Evolutionary conservation across 1,140 invertebrate genomes (phyloP).

Genomic region (Nasonia vitripennis): DNA sequence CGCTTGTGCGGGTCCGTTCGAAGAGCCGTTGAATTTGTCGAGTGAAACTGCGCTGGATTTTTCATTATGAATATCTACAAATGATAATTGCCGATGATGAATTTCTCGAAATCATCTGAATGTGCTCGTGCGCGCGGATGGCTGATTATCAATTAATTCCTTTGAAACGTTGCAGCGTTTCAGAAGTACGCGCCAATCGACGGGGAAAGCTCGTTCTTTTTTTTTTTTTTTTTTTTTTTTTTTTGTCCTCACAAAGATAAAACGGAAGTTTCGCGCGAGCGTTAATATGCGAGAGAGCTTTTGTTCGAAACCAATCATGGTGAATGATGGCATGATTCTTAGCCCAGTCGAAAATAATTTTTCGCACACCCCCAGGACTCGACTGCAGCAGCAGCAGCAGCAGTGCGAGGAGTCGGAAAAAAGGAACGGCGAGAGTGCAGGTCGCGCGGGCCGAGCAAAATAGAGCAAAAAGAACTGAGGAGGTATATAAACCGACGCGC

Average conservation of each 20-base stretch:
- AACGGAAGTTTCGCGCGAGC: too few relatives aligned
- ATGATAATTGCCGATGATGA: background rate
- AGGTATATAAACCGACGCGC: constrained; percentile 27
- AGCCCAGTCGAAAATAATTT: constrained; percentile 15
- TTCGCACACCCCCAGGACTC: background rate
- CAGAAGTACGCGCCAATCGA: background rate
- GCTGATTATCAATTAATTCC: background rate
- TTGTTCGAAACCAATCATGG: too few relatives aligned
- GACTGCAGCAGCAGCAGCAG: background rate
- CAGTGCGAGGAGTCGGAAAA: background rate
- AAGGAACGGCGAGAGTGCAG: constrained; percentile 24
- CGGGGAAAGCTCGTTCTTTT: too few relatives aligned
- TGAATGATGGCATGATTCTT: background rate
- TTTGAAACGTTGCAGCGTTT: background rate
- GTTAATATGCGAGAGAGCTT: too few relatives aligned
- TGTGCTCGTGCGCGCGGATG: background rate
- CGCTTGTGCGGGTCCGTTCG: too few relatives aligned
- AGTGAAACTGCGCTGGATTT: background rate
- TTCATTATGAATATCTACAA: background rate
- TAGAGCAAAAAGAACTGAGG: constrained; percentile 45
- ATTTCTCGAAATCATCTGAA: background rate
- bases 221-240: too few relatives aligned
- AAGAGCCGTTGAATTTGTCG: too few relatives aligned
- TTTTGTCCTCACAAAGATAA: too few relatives aligned
- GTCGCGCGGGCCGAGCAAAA: constrained; percentile 2